Percentiles rank a stretch among this genome's conserved stretches.
Evolutionary conservation across 2,888 invertebrate species (phyloP).

Genomic region (Odontocolon sp.): DNA sequence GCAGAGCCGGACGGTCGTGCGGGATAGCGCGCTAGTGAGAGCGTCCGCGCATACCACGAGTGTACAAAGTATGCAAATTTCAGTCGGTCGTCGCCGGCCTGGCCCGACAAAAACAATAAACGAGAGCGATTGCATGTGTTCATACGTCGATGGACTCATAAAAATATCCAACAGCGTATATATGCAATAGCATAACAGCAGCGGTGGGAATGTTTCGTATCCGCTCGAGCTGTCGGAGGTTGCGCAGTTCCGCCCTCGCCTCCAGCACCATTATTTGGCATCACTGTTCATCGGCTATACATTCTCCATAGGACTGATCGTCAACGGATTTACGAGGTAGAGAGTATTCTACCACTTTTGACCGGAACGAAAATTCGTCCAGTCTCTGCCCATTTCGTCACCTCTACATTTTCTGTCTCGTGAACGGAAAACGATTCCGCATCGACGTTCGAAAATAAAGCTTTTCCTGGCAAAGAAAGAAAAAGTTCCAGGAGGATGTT

Average conservation of each 20-base stretch:
- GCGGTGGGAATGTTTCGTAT: background rate
- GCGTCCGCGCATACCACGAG: slow-evolving; percentile 61
- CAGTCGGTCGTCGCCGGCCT: slow-evolving; percentile 66
- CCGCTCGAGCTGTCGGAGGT: slow-evolving; percentile 31
- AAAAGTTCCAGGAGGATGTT: slow-evolving; percentile 4
- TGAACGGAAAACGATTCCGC: too few relatives aligned
- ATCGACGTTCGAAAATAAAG: background rate
- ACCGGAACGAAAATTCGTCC: slow-evolving; percentile 45
- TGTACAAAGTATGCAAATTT: slow-evolving; percentile 77
- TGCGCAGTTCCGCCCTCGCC: slow-evolving; percentile 49
- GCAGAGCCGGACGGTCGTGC: slow-evolving; percentile 43
- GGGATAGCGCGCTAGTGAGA: slow-evolving; percentile 22
- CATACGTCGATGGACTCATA: slow-evolving; percentile 77
- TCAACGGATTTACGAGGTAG: slow-evolving; percentile 63
- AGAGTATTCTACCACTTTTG: slow-evolving; percentile 39
- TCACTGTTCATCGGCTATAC: slow-evolving; percentile 56
- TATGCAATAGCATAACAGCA: slow-evolving; percentile 7
- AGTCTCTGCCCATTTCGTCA: slow-evolving; percentile 45
- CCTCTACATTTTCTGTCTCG: slow-evolving; percentile 11
- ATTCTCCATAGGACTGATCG: slow-evolving; percentile 57
- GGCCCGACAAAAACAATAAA: slow-evolving; percentile 77
- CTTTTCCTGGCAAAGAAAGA: background rate
- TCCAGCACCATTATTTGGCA: slow-evolving; percentile 68
- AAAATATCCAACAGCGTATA: slow-evolving; percentile 69
- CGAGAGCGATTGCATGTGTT: slow-evolving; percentile 77